A percentile compares a stretch with the other conserved stretches of the same genome.
phyloP scores from a whole-genome alignment of 2,113 vertebrate genomes.

The Balaeniceps rex region DNA sequence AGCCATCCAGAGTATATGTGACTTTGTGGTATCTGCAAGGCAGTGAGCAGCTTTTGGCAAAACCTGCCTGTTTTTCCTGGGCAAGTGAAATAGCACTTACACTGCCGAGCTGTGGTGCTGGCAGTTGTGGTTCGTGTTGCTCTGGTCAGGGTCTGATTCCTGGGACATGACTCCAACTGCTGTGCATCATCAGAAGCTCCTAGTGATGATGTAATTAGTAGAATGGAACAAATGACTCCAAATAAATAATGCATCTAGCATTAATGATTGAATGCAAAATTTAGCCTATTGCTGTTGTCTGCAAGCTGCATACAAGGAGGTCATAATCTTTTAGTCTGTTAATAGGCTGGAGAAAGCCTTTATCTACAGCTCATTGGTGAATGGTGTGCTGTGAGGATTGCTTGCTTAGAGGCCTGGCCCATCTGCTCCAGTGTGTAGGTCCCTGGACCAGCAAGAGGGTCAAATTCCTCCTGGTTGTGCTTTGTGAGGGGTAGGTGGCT shows the following conservation, averaged over 20 bases:
- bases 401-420: neutral
- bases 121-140: neutral
- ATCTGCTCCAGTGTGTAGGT: neutral
- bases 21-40: neutral
- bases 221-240: neutral
- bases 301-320: neutral
- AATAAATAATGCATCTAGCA: constrained; percentile 24
- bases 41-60: neutral
- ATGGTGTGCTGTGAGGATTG: rapidly evolving
- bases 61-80: neutral
- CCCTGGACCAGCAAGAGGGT: neutral
- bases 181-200: neutral
- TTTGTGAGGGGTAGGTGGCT: neutral
- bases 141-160: neutral
- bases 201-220: neutral
- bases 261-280: neutral
- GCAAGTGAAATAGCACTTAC: neutral
- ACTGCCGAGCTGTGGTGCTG: rapidly evolving
- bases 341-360: neutral
- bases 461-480: neutral
- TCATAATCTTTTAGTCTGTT: neutral
- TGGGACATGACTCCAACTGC: neutral
- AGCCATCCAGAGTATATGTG: neutral
- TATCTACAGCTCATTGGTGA: neutral
- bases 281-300: neutral